Percentiles rank a stretch among this genome's conserved stretches.
Evolutionary conservation across 2,113 vertebrate genomes (phyloP).

Genomic region (Dicentrarchus labrax): DNA sequence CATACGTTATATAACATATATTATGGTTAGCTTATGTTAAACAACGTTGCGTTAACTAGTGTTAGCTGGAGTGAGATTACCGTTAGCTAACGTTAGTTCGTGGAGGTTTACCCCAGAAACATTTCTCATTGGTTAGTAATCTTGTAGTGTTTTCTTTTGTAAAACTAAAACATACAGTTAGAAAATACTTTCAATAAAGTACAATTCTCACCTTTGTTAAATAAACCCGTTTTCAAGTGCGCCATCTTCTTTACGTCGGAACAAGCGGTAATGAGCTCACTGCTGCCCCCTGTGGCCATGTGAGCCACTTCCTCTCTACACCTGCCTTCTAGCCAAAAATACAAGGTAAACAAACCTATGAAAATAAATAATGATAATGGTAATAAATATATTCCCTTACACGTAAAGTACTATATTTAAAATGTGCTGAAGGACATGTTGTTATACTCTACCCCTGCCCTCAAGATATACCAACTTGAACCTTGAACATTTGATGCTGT

Average conservation of each 20-base stretch:
- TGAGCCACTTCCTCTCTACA: no score
- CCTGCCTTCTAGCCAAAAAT: not conserved
- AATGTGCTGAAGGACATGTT: not conserved
- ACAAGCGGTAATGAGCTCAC: not conserved
- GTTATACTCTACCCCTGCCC: not conserved
- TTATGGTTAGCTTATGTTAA: no score
- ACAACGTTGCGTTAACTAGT: not conserved
- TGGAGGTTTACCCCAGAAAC: not conserved
- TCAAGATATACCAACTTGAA: not conserved
- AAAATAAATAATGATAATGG: not conserved
- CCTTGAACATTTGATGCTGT: no score
- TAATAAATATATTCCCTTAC: not conserved
- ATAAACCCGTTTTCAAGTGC: not conserved
- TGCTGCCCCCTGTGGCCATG: conserved; percentile 14
- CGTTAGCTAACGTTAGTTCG: not conserved
- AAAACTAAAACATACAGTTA: not conserved
- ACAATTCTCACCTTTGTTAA: not conserved
- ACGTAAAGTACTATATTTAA: not conserved
- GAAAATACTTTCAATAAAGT: not conserved
- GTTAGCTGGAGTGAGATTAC: not conserved
- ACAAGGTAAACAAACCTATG: not conserved
- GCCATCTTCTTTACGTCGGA: not conserved
- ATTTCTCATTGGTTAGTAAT: not conserved
- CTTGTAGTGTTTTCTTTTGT: not conserved
- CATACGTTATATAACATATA: no score